These are phyloP conservation scores for Protobothrops mucrosquamatus DNA, from an alignment of 2,113 vertebrate genomes.

Conservation along the genomic window DNA sequence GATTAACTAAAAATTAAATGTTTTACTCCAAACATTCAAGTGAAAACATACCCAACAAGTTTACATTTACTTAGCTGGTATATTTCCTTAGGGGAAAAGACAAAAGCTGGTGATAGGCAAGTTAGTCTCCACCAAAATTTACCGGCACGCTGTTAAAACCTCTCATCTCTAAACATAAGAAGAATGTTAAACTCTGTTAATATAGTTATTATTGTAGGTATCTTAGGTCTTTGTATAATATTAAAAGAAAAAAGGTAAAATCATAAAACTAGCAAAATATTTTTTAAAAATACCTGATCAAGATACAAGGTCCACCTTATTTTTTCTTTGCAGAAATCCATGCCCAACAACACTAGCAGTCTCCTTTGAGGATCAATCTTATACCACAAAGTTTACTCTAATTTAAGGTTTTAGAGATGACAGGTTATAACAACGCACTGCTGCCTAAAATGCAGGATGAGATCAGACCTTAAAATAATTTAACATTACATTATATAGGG, in stretches of 20 bases:
- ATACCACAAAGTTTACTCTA: slow-evolving; percentile 23
- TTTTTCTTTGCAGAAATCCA: slow-evolving; percentile 37
- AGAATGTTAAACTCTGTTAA: not conserved
- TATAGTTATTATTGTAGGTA: not conserved
- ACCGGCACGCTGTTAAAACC: not conserved
- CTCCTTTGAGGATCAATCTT: slow-evolving; percentile 8
- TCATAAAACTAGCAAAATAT: not conserved
- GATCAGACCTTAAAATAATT: slow-evolving; percentile 29
- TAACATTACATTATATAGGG: not conserved
- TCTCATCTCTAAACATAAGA: not conserved
- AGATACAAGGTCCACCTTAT: slow-evolving; percentile 6
- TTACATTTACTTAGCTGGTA: not conserved
- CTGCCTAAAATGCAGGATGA: slow-evolving; percentile 22
- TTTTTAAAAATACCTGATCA: not conserved
- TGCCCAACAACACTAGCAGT: not conserved
- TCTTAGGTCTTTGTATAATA: not conserved
- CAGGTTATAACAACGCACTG: not conserved
- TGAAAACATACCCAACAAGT: not conserved
- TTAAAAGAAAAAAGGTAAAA: slow-evolving; percentile 5
- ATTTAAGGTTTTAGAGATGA: slow-evolving; percentile 35
- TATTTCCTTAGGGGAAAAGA: not conserved
- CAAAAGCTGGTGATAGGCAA: not conserved
- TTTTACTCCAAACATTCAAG: not conserved
- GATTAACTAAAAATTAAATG: not conserved
- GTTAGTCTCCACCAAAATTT: not conserved